Evolutionary conservation across 64 coral and sea anemone genomes (phyloP).

Genomic region (Dendrophyllia cribrosa): DNA sequence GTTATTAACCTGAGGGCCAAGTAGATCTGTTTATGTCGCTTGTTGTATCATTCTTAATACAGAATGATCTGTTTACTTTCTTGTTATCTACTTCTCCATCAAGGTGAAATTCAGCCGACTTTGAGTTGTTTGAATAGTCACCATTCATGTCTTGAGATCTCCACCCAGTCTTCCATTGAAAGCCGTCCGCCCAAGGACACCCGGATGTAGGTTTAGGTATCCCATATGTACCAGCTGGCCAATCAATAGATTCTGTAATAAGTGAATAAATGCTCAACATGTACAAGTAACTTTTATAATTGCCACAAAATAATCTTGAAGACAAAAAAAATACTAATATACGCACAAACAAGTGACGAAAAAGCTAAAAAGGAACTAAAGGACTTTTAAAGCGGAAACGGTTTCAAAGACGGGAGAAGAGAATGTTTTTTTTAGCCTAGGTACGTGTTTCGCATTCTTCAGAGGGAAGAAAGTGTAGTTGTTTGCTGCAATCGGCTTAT

Average conservation of each 20-base stretch:
- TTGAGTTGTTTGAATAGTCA: background rate
- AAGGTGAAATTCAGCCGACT: conserved; percentile 17
- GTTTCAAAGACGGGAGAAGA: too few relatives aligned
- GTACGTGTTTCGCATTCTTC: too few relatives aligned
- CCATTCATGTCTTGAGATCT: conserved; percentile 38
- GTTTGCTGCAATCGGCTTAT: too few relatives aligned
- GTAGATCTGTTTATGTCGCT: background rate
- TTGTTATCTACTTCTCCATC: conserved; percentile 1
- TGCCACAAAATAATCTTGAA: too few relatives aligned
- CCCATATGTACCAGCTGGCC: conserved; percentile 27
- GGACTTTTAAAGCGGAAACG: too few relatives aligned
- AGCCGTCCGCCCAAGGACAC: conserved; percentile 19
- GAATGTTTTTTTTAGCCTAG: too few relatives aligned
- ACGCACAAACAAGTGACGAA: too few relatives aligned
- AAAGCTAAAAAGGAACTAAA: too few relatives aligned
- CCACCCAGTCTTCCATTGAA: conserved; percentile 52
- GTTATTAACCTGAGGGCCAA: background rate
- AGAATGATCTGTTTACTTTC: conserved; percentile 53
- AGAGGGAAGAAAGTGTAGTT: too few relatives aligned
- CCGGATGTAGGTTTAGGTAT: conserved; percentile 43
- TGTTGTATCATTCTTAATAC: background rate
- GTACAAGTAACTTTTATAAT: too few relatives aligned
- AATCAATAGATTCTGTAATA: background rate
- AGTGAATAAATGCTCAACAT: too few relatives aligned
- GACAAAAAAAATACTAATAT: too few relatives aligned